phyloP scores from a whole-genome alignment of 2,888 invertebrate species.

The Galerucella calmariensis region DNA sequence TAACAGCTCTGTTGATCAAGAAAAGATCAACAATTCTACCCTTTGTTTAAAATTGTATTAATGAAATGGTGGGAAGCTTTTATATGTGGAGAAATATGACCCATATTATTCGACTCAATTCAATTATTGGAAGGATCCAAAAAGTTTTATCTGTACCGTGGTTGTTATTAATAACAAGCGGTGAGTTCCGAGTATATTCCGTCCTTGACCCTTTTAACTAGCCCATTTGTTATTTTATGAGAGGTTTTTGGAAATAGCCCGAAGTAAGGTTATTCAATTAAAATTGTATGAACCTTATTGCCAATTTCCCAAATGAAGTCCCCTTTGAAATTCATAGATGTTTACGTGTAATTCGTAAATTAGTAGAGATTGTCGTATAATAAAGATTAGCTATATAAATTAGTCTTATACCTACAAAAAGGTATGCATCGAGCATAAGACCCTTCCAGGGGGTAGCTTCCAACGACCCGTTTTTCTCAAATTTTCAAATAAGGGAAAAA shows the following conservation, averaged over 20 bases:
- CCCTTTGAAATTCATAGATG: conserved; percentile 42
- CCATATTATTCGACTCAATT: too few relatives aligned
- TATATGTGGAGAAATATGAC: too few relatives aligned
- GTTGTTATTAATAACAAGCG: background rate
- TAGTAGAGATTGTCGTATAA: conserved; percentile 42
- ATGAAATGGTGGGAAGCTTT: background rate
- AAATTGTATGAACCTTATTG: conserved; percentile 23
- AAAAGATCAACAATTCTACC: background rate
- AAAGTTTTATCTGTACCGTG: background rate
- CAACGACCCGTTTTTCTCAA: too few relatives aligned
- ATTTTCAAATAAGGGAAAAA: too few relatives aligned
- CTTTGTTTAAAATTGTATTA: background rate
- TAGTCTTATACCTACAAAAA: conserved; percentile 23
- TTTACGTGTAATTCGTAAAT: conserved; percentile 40
- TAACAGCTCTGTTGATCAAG: background rate
- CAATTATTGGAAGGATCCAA: background rate
- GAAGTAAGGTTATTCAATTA: conserved; percentile 25
- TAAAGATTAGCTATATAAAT: conserved; percentile 39
- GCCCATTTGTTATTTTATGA: conserved; percentile 1
- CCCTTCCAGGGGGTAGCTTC: too few relatives aligned
- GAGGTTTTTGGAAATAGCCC: conserved; percentile 11
- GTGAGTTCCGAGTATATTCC: background rate
- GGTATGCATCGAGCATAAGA: conserved; percentile 1
- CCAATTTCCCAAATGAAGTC: conserved; percentile 25
- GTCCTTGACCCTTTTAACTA: conserved; percentile 1